Percentiles rank a stretch among this genome's conserved stretches.
phyloP scores from a whole-genome alignment of 2,888 invertebrate genomes.

The Orthonychiurus folsomi region DNA sequence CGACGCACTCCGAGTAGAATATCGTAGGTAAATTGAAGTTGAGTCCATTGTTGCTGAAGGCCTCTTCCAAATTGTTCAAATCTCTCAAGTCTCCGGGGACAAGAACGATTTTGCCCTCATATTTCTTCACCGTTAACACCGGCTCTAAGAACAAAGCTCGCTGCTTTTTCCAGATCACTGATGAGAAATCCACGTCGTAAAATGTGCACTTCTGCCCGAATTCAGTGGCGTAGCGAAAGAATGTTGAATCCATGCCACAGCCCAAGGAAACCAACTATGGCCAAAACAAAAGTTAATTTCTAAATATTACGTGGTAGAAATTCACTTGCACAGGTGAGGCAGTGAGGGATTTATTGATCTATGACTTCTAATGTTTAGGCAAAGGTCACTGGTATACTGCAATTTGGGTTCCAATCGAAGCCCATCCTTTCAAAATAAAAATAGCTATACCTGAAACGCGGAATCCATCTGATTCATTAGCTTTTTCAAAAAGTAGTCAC shows the following conservation, averaged over 20 bases:
- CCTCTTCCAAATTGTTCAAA: constrained; percentile 20
- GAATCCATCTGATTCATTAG: constrained; percentile 20
- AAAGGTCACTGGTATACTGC: too few species aligned
- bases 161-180: constrained; percentile 29
- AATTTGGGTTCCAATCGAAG: too few species aligned
- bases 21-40: constrained; percentile 31
- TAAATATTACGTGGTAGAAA: too few species aligned
- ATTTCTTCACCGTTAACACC: too few species aligned
- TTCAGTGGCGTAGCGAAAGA: constrained; percentile 32
- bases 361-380: too few species aligned
- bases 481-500: constrained; percentile 34
- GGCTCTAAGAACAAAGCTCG: constrained; percentile 26
- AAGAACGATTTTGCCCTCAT: constrained; percentile 23
- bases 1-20: constrained; percentile 39
- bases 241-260: constrained; percentile 37
- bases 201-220: constrained; percentile 26
- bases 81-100: constrained; percentile 31
- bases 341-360: too few species aligned
- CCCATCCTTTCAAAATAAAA: too few species aligned
- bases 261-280: constrained; percentile 34
- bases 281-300: too few species aligned
- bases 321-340: too few species aligned
- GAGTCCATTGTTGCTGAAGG: constrained; percentile 24
- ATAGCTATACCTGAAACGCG: constrained; percentile 30
- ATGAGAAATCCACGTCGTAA: constrained; percentile 35